Evolutionary conservation across 2,888 invertebrate species (phyloP).

Genomic region (Mythimna impura): DNA sequence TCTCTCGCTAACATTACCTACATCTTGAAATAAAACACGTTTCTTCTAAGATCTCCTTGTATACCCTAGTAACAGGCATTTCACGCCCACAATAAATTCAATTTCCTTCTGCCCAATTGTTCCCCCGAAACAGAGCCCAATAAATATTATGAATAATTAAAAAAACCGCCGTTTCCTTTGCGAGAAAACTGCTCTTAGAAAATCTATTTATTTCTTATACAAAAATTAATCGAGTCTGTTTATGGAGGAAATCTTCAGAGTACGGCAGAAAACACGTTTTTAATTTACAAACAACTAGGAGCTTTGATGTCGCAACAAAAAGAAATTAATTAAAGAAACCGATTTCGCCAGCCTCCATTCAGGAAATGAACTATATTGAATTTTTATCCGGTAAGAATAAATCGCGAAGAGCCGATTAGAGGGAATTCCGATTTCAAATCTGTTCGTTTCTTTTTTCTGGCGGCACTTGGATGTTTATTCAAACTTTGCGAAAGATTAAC

Average conservation of each 20-base stretch:
- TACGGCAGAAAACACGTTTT: slow-evolving; percentile 72
- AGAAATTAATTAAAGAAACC: slow-evolving; percentile 66
- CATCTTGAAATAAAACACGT: slow-evolving; percentile 23
- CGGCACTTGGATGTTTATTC: slow-evolving; percentile 53
- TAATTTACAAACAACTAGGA: slow-evolving; percentile 72
- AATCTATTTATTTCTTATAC: slow-evolving; percentile 59
- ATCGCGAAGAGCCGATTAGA: slow-evolving; percentile 70
- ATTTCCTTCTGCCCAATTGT: slow-evolving; percentile 56
- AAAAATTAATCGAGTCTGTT: slow-evolving; percentile 65
- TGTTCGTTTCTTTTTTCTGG: slow-evolving; percentile 42
- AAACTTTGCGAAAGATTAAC: slow-evolving; percentile 57
- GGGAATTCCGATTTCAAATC: slow-evolving; percentile 61
- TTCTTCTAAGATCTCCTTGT: background rate
- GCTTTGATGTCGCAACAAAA: slow-evolving; percentile 66
- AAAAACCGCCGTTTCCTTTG: slow-evolving; percentile 45
- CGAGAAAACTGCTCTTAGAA: slow-evolving; percentile 43
- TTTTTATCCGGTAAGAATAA: slow-evolving; percentile 68
- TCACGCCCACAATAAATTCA: slow-evolving; percentile 51
- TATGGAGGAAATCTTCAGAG: slow-evolving; percentile 66
- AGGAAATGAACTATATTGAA: slow-evolving; percentile 71
- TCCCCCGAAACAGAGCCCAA: slow-evolving; percentile 44
- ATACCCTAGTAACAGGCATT: slow-evolving; percentile 18
- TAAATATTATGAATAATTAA: slow-evolving; percentile 66
- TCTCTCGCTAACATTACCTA: slow-evolving; percentile 7
- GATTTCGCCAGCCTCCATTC: slow-evolving; percentile 52